A percentile compares a stretch with the other conserved stretches of the same genome.
Evolutionary conservation across 2,113 vertebrate genomes (phyloP).

Genomic region (Ictalurus punctatus): DNA sequence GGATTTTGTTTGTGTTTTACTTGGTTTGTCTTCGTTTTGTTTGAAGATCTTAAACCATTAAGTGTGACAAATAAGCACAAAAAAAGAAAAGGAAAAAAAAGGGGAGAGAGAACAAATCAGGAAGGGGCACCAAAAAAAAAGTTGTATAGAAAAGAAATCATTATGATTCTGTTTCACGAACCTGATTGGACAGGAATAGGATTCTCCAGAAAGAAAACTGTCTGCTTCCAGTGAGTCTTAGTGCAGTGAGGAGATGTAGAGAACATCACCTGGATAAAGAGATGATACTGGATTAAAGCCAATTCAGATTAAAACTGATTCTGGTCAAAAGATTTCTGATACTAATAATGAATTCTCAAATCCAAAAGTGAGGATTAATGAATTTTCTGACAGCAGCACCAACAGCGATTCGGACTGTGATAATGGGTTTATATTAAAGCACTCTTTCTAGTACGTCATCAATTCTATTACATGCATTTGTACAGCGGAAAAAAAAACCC

Average conservation of each 20-base stretch:
- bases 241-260: constrained; percentile 85
- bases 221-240: constrained; percentile 96
- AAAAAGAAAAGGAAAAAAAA: too few relatives aligned
- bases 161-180: constrained; percentile 58
- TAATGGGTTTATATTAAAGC: neutral
- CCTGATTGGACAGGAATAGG: constrained; percentile 84
- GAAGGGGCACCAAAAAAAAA: neutral
- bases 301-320: neutral
- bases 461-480: neutral
- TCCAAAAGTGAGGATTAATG: neutral
- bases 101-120: neutral
- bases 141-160: neutral
- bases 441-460: neutral
- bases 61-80: neutral
- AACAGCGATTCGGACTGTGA: neutral
- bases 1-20: neutral
- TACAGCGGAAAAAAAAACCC: neutral
- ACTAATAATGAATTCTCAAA: neutral
- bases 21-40: neutral
- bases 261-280: constrained; percentile 82
- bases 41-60: neutral
- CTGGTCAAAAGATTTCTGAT: neutral
- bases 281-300: constrained; percentile 10
- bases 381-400: neutral
- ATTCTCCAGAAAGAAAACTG: constrained; percentile 85